A percentile compares a stretch with the other conserved stretches of the same genome.
These are phyloP conservation scores for Chunga burmeisteri DNA, from an alignment of 2,113 vertebrate genomes.

Conservation along the genomic window DNA sequence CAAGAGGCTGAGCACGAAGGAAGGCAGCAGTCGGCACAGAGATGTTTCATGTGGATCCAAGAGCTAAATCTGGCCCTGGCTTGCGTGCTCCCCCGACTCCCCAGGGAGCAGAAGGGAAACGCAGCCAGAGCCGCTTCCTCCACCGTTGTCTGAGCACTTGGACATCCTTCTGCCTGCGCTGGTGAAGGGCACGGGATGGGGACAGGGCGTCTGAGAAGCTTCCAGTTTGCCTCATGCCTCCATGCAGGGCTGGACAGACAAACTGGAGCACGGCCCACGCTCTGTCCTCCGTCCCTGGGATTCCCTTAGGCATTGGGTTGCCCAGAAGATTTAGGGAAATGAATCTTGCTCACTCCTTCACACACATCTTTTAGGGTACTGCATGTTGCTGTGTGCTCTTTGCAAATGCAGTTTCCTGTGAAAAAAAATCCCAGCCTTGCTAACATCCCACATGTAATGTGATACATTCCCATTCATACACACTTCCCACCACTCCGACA, in stretches of 20 bases:
- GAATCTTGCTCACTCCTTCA: neutral
- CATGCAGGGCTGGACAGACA: neutral
- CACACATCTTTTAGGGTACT: slow-evolving; percentile 9
- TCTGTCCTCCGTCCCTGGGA: neutral
- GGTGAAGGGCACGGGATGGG: neutral
- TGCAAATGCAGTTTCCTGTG: slow-evolving; percentile 46
- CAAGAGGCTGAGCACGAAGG: neutral
- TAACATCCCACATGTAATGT: slow-evolving; percentile 49
- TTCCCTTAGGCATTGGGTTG: neutral
- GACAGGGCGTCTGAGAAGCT: neutral
- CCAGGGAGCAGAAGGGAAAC: slow-evolving; percentile 13
- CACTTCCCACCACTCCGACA: slow-evolving; percentile 43
- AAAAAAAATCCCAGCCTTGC: slow-evolving; percentile 54
- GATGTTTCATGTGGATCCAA: slow-evolving; percentile 44
- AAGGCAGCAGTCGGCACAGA: neutral
- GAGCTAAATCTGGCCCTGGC: slow-evolving; percentile 53
- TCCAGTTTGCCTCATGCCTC: neutral
- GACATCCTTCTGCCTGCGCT: neutral
- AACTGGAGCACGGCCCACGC: neutral
- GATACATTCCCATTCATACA: slow-evolving; percentile 52
- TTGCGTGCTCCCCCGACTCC: neutral
- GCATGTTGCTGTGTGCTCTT: slow-evolving; percentile 35
- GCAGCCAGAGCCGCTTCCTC: slow-evolving; percentile 3
- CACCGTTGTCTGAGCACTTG: neutral
- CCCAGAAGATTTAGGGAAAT: slow-evolving; percentile 24